Conservation (phyloP, 30 jellyfish, hydroid and myxozoan species). For the Haliclystus octoradiatus region DNA sequence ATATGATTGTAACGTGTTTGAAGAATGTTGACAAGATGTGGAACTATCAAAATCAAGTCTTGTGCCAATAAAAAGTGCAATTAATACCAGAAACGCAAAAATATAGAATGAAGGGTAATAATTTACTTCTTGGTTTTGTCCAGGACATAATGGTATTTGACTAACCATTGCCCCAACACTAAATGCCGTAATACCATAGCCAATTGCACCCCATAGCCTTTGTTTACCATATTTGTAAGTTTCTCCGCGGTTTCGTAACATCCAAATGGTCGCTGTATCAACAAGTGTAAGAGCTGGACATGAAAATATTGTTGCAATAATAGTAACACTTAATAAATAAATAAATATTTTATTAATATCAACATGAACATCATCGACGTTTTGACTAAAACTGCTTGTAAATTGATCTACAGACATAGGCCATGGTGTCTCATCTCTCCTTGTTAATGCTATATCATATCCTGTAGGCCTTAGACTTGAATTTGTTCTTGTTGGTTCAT, state of each 20-base stretch:
- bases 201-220: slow-evolving; percentile 91
- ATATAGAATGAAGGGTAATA: slow-evolving; percentile 83
- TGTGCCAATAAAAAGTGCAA: slow-evolving; percentile 63
- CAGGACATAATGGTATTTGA: slow-evolving; percentile 76
- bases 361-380: slow-evolving; percentile 47
- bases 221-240: slow-evolving; percentile 77
- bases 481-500: neutral
- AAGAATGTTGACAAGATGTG: slow-evolving; percentile 7
- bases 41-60: slow-evolving; percentile 48
- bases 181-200: slow-evolving; percentile 84
- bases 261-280: slow-evolving; percentile 80
- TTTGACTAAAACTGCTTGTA: slow-evolving; percentile 19
- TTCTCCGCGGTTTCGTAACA: slow-evolving; percentile 51
- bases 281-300: slow-evolving; percentile 84
- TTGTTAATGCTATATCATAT: neutral
- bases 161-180: slow-evolving; percentile 84
- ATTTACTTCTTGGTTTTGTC: slow-evolving; percentile 74
- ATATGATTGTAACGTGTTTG: neutral
- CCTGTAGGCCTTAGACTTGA: neutral
- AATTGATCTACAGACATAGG: slow-evolving; percentile 43
- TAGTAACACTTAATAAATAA: slow-evolving; percentile 55
- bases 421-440: slow-evolving; percentile 53
- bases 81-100: slow-evolving; percentile 52
- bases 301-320: slow-evolving; percentile 67
- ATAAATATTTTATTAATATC: slow-evolving; percentile 48